Evolutionary conservation across 2,888 invertebrate species (phyloP), one percentile per base, ranked within the genome.

Genomic region (Ennomos quercinarius): DNA sequence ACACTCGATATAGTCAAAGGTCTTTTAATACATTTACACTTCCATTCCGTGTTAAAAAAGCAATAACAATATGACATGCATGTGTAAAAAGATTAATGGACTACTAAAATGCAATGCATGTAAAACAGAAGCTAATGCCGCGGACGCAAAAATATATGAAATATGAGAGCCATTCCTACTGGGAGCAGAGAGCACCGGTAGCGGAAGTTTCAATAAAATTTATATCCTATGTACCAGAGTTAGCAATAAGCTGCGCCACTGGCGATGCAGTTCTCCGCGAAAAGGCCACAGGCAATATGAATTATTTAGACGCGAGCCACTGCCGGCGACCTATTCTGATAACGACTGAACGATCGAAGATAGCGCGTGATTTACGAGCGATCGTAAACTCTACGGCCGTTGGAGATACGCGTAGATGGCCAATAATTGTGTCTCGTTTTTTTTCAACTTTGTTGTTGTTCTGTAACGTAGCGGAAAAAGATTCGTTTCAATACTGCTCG

Each of bases 351-450:
- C 55, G 60, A 55, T 61, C 55, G 55, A 35, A 55, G 60, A 61
- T 61, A 61, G 55, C 56, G 60, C 60, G 63, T 77, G 74, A 77
- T 76, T 75, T 78, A 76, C 74, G 74, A 72, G 35, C 57, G 68
- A 62, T 68, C 60, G 55, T 61, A 61, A 60, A 61, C 55, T 60
- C 38, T 38, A 60, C 40, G 45, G 39, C 51, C 48, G 51, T 35
- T 50, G 42, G 40, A 61, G 60, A 61, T 61, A 55, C 55, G 55
- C 47, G 43, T 52, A 54, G 50, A 60, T 54, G 50, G 41, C 27
- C 50, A 47, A 51, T 55, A 46, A 52, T 55, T 50, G 59, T 51
- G 11, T 46, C 39, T 45, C 53, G 13, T n/a, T 11, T 54, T 50
- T 60, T 51, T 43, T 45, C 43, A 37, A 44, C 48, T 39, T 11